Evolutionary conservation across 2,797 vertebrate genomes (phyloP), one percentile per base, ranked within the genome.

Genomic region (Poecile montanus): DNA sequence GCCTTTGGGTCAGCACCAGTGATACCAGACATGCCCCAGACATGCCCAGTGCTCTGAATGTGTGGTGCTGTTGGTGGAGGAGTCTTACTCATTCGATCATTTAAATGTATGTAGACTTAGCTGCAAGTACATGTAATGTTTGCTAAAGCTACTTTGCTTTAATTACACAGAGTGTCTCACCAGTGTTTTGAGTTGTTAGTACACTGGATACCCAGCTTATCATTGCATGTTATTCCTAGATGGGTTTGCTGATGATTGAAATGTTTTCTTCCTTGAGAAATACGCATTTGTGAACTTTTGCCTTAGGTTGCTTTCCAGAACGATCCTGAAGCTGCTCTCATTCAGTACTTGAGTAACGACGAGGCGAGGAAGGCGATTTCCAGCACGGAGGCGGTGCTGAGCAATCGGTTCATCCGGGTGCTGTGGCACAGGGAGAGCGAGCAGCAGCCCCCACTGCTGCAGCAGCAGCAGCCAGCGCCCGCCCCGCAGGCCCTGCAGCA

Each of bases 341-440:
- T 99, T 94, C 99, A 99, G 77, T 99, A 99, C 96, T 97, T 99
- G 14, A 98, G 97, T 53, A 99, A 99, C 0, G 99, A 99, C 6
- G 99, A 99, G 96, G 99, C 99, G 30, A 97, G 99, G 53, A 98
- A 98, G 93, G 99, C 99, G 2, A 99, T 99, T 93, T 99, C 99
- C 92, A 99, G 99, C 97, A 99, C 95, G 0, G 98, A 99, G 97
- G 99, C 99, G 0, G 99, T 99, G 85, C 98, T 99, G 67, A 99
- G 99, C 96, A 99, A 99, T 92, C 98, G 99, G 19, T 99, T 99
- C 75, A 99, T 99, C 93, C 96, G 99, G 53, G 99, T 99, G 25
- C 98, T 99, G 85, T 99, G 99, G 99, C 99, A 99, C 95, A 98
- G 99, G 17, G 99, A 99, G 92, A 97, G 97, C 23, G 97, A 98